Evolutionary conservation across 92 coral and sea anemone species (phyloP).

Genomic region (Heliopora coerulea): DNA sequence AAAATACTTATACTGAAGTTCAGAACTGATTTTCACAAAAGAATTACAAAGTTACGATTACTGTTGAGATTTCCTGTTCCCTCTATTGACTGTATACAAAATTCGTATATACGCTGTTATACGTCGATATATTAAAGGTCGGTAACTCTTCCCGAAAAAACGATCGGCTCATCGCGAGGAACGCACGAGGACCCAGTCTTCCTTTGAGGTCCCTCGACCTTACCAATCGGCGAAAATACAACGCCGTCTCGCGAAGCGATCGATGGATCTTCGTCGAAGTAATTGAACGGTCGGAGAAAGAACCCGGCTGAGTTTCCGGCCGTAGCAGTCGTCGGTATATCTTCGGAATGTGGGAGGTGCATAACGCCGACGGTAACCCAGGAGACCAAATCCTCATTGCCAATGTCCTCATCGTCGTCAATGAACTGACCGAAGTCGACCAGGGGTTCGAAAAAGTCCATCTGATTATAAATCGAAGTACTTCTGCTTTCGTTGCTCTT

Average conservation of each 20-base stretch:
- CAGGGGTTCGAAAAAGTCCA: constrained; percentile 1
- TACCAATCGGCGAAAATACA: constrained; percentile 46
- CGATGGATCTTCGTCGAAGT: constrained; percentile 74
- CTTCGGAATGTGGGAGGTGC: constrained; percentile 81
- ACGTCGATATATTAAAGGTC: too few species aligned
- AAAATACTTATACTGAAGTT: too few species aligned
- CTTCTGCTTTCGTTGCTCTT: constrained; percentile 10
- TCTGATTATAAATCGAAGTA: constrained; percentile 14
- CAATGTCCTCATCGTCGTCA: constrained; percentile 61
- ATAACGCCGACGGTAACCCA: constrained; percentile 70
- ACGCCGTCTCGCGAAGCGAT: constrained; percentile 59
- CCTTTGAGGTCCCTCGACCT: constrained; percentile 54
- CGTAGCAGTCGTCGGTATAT: constrained; percentile 67
- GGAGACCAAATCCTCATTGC: constrained; percentile 69
- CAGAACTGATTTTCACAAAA: too few species aligned
- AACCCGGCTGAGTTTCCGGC: constrained; percentile 59
- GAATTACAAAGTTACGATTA: too few species aligned
- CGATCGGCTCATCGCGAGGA: constrained; percentile 45
- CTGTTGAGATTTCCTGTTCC: too few species aligned
- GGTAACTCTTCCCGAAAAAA: constrained; percentile 36
- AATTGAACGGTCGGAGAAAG: constrained; percentile 67
- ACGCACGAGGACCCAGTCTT: constrained; percentile 48
- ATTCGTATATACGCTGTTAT: too few species aligned
- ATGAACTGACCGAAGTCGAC: constrained; percentile 53
- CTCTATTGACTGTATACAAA: too few species aligned